Evolutionary conservation across 2,888 invertebrate genomes (phyloP), one percentile per base, ranked within the genome.

Genomic region (Euspilapteryx auroguttella): DNA sequence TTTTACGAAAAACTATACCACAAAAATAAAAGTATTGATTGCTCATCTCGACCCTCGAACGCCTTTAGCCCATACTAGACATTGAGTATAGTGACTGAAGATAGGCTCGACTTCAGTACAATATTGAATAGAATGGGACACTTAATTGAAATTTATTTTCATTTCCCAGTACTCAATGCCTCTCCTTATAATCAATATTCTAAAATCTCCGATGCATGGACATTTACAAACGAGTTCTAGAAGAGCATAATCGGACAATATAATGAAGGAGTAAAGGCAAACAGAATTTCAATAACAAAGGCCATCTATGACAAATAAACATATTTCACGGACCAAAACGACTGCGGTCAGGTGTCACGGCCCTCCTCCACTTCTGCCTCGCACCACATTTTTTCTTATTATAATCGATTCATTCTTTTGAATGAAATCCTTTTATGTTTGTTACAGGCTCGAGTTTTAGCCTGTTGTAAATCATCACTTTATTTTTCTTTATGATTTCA

Each of bases 241-340:
- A 49, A 43, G 47, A 57, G 63, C 59, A 71, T 68, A 71, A 68
- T 66, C 71, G 66, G 66, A 75, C 68, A 75, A 73, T 71, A 69
- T 73, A 68, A 69, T 69, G 68, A 66, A 71, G 68, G 71, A 69
- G 71, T 68, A 57, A 71, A 73, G 68, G 68, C 69, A 75, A 75
- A 75, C 69, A 73, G 57, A 58, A 75, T 75, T 75, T 73, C 64
- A 73, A 75, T 75, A 71, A 75, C 75, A 75, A 73, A 73, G 56
- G 62, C 53, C 56, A 59, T 51, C 62, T 62, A 68, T 62, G 69
- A 71, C 75, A 73, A 75, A 75, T 75, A 75, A 75, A 73, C 71
- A 75, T 75, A 73, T 75, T 73, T 75, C 73, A 73, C 61, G 63
- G 65, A 57, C 71, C 58, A 66, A 73, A 73, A 71, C 69, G 73